Base-by-base conservation (phyloP, 1,140 invertebrate species). In the Zaprionus inermis region DNA sequence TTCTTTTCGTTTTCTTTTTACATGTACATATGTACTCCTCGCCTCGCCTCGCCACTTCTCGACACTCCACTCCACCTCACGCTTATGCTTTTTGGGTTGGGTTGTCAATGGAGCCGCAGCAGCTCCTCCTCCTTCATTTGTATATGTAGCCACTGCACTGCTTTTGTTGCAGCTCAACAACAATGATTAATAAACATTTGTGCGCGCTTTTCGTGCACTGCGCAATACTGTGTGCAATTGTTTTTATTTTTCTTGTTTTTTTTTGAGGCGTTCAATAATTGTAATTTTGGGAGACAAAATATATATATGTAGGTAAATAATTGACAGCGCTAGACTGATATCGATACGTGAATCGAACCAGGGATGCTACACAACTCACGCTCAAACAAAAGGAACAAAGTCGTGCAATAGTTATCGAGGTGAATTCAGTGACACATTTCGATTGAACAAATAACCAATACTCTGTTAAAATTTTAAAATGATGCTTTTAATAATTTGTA, bases 11-110 rank as follows among this genome's bases (percentile, higher is more conserved):
- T 46, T 56, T 65, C 44, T 54, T 55, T 73, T 60, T 73, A 52
- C 63, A 59, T 72, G 64, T 60, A 60, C 55, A 59, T 74, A 57
- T 66, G 34, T 57, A 55, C 63, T 57, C 54, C 41, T 67, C 20
- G 51, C 51, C 55, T 72, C 54, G 63, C 57, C 57, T 64, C 59
- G 72, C 72, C 68, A 58, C 67, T 71, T 76, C 44, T 49, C 44
- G 18, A 22, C 44, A 18, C 18, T 22, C 44, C 18, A 22, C 44
- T 49, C 18, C 78, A 58, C 49, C 68, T 72, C 69, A 72, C 58
- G 74, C 70, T 68, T 73, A 59, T 71, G 65, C 70, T 78, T 89
- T 90, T 81, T 84, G 84, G 82, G 82, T 73, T 86, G 83, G 82
- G 82, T 86, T 77, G 79, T 84, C 74, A 78, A 73, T 77, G 77